Percentiles rank a stretch among this genome's conserved stretches.
Evolutionary conservation across 2,888 invertebrate species (phyloP).

Genomic region (Nebria brevicollis): DNA sequence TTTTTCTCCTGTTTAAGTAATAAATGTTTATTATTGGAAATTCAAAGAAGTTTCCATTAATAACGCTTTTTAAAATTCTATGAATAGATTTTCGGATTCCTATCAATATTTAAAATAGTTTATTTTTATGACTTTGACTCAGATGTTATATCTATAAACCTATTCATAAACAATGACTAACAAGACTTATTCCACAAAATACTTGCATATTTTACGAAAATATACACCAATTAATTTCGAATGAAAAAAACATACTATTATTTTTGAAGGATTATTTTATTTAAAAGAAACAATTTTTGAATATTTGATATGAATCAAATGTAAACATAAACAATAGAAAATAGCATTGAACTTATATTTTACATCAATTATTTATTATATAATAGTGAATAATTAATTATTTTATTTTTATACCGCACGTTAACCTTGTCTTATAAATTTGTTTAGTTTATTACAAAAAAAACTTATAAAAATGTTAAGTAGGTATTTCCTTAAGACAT

Average conservation of each 20-base stretch:
- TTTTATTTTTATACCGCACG: neutral
- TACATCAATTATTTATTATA: neutral
- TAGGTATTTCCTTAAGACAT: too few relatives aligned
- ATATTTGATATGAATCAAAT: neutral
- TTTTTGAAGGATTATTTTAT: neutral
- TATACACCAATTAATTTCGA: too few relatives aligned
- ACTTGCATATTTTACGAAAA: too few relatives aligned
- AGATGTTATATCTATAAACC: neutral
- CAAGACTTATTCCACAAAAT: neutral
- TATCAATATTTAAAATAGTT: too few relatives aligned
- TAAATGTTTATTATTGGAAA: too few relatives aligned
- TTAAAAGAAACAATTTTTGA: neutral
- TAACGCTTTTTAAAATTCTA: too few relatives aligned
- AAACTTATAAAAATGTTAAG: too few relatives aligned
- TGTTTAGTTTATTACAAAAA: neutral
- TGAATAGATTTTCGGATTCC: too few relatives aligned
- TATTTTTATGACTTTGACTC: neutral
- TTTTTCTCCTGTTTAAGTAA: too few relatives aligned
- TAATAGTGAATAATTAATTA: neutral
- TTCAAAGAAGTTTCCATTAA: too few relatives aligned
- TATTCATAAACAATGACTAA: neutral
- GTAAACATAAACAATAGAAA: neutral
- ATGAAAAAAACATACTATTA: neutral
- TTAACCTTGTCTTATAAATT: neutral
- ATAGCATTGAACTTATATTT: neutral